phyloP scores from a whole-genome alignment of 2,797 vertebrate genomes.

The Gobio occitaniae region DNA sequence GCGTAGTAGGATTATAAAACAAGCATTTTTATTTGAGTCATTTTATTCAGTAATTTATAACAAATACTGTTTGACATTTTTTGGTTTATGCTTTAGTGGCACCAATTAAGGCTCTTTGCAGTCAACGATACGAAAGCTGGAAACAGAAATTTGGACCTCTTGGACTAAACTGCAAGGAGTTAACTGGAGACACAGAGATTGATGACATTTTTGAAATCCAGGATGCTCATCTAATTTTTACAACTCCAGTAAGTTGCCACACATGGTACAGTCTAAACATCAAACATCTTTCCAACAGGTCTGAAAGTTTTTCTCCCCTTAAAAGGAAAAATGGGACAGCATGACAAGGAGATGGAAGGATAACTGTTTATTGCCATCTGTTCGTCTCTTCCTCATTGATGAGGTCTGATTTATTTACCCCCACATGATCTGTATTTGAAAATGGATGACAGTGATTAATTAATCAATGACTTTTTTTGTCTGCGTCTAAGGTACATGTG shows the following conservation, averaged over 20 bases:
- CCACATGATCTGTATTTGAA: not conserved
- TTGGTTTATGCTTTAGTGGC: slow-evolving; percentile 83
- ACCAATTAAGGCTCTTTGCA: slow-evolving; percentile 97
- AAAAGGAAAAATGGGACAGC: slow-evolving; percentile 98
- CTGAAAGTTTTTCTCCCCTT: slow-evolving; percentile 22
- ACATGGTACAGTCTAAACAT: not conserved
- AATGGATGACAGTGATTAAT: not conserved
- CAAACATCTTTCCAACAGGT: not conserved
- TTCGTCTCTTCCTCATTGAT: slow-evolving; percentile 94
- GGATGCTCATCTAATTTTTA: slow-evolving; percentile 93
- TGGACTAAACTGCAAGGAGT: slow-evolving; percentile 93
- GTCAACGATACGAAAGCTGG: slow-evolving; percentile 94
- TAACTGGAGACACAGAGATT: slow-evolving; percentile 95
- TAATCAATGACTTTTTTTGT: not conserved
- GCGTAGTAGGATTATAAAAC: not conserved
- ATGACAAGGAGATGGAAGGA: slow-evolving; percentile 97
- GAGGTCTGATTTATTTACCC: slow-evolving; percentile 73
- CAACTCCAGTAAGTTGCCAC: slow-evolving; percentile 88
- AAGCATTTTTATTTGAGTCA: not conserved
- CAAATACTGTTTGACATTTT: not conserved
- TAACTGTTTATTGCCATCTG: slow-evolving; percentile 90
- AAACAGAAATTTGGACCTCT: slow-evolving; percentile 92
- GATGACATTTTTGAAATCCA: slow-evolving; percentile 98
- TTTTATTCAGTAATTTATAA: not conserved
- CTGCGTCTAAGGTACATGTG: slow-evolving; percentile 85